Conservation (phyloP, 2,113 vertebrate species). For the Gallinago paraguaiae region DNA sequence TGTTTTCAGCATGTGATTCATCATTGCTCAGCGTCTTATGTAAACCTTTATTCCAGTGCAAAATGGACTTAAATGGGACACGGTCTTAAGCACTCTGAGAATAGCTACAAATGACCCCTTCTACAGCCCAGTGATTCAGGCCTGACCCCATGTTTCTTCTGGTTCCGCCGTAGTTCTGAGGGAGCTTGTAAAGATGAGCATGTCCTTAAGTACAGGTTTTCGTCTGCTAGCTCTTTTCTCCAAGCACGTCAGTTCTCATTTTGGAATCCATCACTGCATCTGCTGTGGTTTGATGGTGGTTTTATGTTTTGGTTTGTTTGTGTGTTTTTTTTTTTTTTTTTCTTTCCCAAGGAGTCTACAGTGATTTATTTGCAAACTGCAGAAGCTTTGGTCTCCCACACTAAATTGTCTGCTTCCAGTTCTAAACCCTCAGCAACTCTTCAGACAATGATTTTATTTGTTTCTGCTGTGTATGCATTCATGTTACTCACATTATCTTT, state of each 20-base stretch:
- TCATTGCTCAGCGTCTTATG: slow-evolving; percentile 26
- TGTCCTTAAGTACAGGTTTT: background rate
- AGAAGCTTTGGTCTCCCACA: background rate
- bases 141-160: background rate
- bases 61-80: slow-evolving; percentile 54
- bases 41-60: slow-evolving; percentile 53
- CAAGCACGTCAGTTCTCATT: background rate
- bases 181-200: background rate
- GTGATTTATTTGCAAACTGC: background rate
- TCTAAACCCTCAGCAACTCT: background rate
- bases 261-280: background rate
- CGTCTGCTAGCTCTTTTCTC: background rate
- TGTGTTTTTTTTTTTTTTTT: too few species aligned
- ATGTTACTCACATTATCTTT: background rate
- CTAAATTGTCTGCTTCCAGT: background rate
- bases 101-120: slow-evolving; percentile 39
- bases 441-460: slow-evolving; percentile 31
- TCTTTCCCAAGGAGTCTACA: background rate
- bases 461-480: background rate
- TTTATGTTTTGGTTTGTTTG: background rate
- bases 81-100: slow-evolving; percentile 36
- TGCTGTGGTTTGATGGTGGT: background rate
- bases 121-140: slow-evolving; percentile 19
- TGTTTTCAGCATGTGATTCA: slow-evolving; percentile 29
- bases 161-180: background rate